These are phyloP conservation scores for Hemiscyllium ocellatum DNA, from an alignment of 2,113 vertebrate species.

Conservation along the genomic window DNA sequence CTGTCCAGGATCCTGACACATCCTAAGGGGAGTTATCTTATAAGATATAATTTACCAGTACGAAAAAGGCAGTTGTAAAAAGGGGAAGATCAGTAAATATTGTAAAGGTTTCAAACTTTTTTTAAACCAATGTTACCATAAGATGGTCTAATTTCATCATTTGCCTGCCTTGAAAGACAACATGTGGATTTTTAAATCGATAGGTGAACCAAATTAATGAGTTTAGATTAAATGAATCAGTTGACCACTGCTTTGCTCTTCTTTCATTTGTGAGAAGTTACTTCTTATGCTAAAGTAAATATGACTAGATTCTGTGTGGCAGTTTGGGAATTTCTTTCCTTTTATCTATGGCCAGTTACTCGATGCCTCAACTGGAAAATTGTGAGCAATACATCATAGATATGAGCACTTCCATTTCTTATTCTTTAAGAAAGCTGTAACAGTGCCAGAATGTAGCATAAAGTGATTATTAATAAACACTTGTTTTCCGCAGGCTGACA, in stretches of 20 bases:
- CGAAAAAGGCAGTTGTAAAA: background rate
- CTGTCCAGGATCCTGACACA: background rate
- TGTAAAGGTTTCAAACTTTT: background rate
- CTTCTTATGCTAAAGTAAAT: background rate
- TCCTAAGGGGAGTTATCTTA: background rate
- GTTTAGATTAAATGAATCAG: background rate
- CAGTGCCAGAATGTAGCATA: background rate
- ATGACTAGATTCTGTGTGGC: background rate
- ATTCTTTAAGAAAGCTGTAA: background rate
- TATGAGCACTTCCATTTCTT: background rate
- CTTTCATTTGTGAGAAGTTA: background rate
- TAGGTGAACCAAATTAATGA: background rate
- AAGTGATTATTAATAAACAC: background rate
- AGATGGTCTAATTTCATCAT: background rate
- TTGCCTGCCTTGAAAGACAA: background rate
- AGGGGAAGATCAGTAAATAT: background rate
- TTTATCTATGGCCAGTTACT: background rate
- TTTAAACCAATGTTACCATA: background rate
- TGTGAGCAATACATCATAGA: background rate
- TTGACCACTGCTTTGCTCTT: background rate
- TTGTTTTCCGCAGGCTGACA: conserved; percentile 66
- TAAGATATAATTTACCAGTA: background rate
- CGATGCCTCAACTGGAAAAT: background rate
- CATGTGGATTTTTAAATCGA: background rate
- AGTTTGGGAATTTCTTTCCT: background rate